Evolutionary conservation across 2,797 vertebrate species (phyloP).

Genomic region (Glyptemys insculpta): DNA sequence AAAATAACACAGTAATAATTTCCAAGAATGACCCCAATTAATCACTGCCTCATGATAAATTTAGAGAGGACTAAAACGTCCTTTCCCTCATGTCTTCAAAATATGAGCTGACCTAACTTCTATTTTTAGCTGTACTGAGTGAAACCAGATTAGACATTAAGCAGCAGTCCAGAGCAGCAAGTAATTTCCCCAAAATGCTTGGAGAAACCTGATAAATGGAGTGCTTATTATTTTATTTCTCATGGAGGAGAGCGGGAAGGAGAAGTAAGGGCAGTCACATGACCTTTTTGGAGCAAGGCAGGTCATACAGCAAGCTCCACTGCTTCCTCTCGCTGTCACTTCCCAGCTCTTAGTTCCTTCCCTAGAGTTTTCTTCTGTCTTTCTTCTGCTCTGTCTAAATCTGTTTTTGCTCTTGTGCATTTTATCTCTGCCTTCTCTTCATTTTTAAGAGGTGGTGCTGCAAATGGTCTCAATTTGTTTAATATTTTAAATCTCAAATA

Average conservation of each 20-base stretch:
- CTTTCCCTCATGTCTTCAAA: slow-evolving; percentile 33
- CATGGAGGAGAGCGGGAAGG: neutral
- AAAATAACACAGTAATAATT: neutral
- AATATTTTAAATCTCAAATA: neutral
- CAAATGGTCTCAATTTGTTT: neutral
- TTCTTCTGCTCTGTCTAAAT: slow-evolving; percentile 20
- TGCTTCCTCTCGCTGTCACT: neutral
- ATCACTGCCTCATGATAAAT: slow-evolving; percentile 5
- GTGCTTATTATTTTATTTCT: slow-evolving; percentile 34
- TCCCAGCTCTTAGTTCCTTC: slow-evolving; percentile 11
- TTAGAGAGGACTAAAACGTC: slow-evolving; percentile 12
- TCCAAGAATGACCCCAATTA: neutral
- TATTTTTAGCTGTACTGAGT: slow-evolving; percentile 69
- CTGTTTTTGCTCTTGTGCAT: neutral
- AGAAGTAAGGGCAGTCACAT: neutral
- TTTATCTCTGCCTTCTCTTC: neutral
- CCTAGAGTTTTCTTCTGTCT: neutral
- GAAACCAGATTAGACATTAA: slow-evolving; percentile 61
- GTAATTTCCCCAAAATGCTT: slow-evolving; percentile 49
- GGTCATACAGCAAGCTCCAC: slow-evolving; percentile 10
- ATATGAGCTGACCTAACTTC: slow-evolving; percentile 30
- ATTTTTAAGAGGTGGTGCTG: neutral
- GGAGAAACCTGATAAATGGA: slow-evolving; percentile 53
- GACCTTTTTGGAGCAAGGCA: neutral
- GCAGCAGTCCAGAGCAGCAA: slow-evolving; percentile 9